Evolutionary conservation across 2,113 vertebrate genomes (phyloP).

Genomic region (Tinamus guttatus): DNA sequence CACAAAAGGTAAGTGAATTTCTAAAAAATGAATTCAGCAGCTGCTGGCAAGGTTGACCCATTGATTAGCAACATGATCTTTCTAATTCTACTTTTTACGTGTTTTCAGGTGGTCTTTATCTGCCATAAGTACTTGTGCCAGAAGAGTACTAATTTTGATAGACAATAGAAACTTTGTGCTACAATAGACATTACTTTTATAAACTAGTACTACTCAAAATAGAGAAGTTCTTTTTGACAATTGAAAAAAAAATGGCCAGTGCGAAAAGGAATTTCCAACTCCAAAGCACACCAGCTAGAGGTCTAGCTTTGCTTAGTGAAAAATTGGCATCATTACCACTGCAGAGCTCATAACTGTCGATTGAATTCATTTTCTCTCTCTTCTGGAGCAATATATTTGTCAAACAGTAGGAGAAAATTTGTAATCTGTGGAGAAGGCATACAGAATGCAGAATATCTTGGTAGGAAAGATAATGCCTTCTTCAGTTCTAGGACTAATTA

Average conservation of each 20-base stretch:
- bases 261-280: neutral
- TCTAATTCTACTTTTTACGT: neutral
- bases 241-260: fast-evolving
- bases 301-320: neutral
- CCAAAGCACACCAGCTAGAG: neutral
- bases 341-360: neutral
- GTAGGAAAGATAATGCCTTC: neutral
- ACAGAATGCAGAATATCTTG: neutral
- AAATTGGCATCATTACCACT: neutral
- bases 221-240: neutral
- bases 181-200: neutral
- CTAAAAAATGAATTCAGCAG: neutral
- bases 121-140: neutral
- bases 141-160: neutral
- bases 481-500: neutral
- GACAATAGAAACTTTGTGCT: slow-evolving; percentile 1
- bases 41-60: fast-evolving
- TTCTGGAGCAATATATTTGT: neutral
- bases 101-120: neutral
- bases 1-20: neutral
- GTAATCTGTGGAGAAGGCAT: neutral
- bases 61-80: neutral
- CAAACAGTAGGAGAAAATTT: neutral
- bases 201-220: neutral
- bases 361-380: neutral